Evolutionary conservation across 2,113 vertebrate genomes (phyloP), one percentile per base, ranked within the genome.

Genomic region (Macrotis lagotis): DNA sequence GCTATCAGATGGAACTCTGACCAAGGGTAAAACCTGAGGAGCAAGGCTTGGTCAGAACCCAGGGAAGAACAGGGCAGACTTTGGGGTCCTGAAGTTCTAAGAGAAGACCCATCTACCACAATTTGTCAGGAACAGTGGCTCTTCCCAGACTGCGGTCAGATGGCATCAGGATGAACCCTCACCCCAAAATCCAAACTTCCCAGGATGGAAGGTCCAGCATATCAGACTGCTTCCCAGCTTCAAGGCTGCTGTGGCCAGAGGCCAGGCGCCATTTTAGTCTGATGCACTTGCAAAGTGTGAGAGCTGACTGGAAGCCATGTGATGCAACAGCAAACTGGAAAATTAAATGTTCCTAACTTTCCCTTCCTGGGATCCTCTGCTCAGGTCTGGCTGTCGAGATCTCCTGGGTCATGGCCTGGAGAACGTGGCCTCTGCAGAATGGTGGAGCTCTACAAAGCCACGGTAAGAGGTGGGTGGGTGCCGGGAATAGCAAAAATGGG

Each of bases 401-500:
- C 66, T 89, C 93, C 51, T 52, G 90, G 50, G 94, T 95, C 88
- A 25, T 5, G 51, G 93, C 88, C 31, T n/a, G 51, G 55, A 94
- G 49, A 37, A 50, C 26, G 37, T 14, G 89, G 90, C 49, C 74
- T 96, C 83, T 31, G 37, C 1, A 1, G 47, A 88, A 96, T 74
- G 94, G 55, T 28, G 92, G 53, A 9, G n/a, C 49, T 96, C 93
- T 90, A 25, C 88, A 95, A 91, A 31, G 37, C 92, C 48, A 0
- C 48, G 49, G 5, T 66, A 93, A 52, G 50, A 5, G 93, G 88
- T 93, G 94, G 92, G 91, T 96, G 90, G n/a, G n/a, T n/a, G n/a
- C n/a, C n/a, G n/a, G n/a, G n/a, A n/a, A 92, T 88, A 91, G 90
- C 49, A 95, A 92, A 95, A 91, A 94, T 92, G 93, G 92, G 83